These are phyloP conservation scores for Parazoanthus darwini DNA, from an alignment of 92 coral and sea anemone species.

Conservation along the genomic window DNA sequence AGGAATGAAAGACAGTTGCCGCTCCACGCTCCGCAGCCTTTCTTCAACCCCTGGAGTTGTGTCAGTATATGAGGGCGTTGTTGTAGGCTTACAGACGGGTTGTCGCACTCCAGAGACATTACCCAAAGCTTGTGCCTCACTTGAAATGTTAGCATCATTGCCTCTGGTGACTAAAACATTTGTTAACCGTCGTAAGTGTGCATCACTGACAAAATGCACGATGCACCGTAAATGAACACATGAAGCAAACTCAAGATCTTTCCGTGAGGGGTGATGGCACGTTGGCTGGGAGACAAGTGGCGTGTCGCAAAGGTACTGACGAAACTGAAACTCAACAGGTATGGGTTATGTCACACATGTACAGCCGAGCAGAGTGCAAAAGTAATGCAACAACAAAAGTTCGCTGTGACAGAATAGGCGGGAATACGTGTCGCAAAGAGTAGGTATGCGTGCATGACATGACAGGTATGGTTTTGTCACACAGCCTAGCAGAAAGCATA, in stretches of 20 bases:
- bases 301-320: neutral
- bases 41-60: slow-evolving; percentile 67
- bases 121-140: slow-evolving; percentile 79
- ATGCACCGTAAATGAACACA: neutral
- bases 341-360: too few species aligned
- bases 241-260: too few species aligned
- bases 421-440: neutral
- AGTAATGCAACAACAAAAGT: too few species aligned
- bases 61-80: slow-evolving; percentile 29
- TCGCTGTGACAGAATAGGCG: too few species aligned
- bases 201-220: neutral
- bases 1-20: slow-evolving; percentile 66
- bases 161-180: slow-evolving; percentile 58
- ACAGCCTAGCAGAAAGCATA: neutral
- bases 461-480: neutral
- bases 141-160: slow-evolving; percentile 61
- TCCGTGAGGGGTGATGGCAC: too few species aligned
- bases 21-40: slow-evolving; percentile 77
- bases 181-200: neutral
- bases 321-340: neutral
- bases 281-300: too few species aligned
- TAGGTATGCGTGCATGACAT: neutral
- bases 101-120: slow-evolving; percentile 54
- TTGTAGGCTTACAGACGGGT: neutral
- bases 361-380: too few species aligned